A percentile compares a stretch with the other conserved stretches of the same genome.
phyloP scores from a whole-genome alignment of 2,113 vertebrate species.

The Ellobius talpinus region DNA sequence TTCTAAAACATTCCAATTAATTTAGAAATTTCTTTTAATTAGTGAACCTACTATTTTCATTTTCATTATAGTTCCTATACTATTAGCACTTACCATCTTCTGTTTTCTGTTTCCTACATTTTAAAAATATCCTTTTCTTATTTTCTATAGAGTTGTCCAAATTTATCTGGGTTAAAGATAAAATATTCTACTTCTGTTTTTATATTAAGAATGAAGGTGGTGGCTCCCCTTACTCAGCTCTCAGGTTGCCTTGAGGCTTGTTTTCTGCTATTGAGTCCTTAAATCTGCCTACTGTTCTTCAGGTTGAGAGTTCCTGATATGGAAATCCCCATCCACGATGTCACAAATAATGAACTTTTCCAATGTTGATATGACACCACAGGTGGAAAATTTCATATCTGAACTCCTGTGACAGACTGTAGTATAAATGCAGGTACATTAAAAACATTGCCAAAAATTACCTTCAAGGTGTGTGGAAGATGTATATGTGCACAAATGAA shows the following conservation, averaged over 20 bases:
- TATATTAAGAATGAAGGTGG: conserved; percentile 35
- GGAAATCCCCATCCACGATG: background rate
- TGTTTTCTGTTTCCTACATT: background rate
- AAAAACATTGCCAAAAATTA: background rate
- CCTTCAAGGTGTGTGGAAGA: background rate
- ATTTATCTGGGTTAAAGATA: conserved; percentile 32
- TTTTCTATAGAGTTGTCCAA: conserved; percentile 5
- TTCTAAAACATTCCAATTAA: conserved; percentile 10
- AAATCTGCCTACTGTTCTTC: background rate
- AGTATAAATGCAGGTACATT: background rate
- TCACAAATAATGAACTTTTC: background rate
- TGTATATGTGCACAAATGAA: background rate
- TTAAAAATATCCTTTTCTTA: background rate
- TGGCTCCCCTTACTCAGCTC: background rate
- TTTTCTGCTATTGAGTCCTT: conserved; percentile 29
- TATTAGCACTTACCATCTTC: background rate
- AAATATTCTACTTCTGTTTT: conserved; percentile 29
- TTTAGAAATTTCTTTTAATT: conserved; percentile 25
- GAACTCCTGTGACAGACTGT: background rate
- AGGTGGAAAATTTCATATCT: background rate
- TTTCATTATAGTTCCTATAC: background rate
- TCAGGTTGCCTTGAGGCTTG: background rate
- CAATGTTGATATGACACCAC: background rate
- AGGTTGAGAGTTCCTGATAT: background rate
- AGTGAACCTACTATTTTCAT: conserved; percentile 3